Evolutionary conservation across 92 coral and sea anemone species (phyloP).

Genomic region (Desmophyllum pertusum): DNA sequence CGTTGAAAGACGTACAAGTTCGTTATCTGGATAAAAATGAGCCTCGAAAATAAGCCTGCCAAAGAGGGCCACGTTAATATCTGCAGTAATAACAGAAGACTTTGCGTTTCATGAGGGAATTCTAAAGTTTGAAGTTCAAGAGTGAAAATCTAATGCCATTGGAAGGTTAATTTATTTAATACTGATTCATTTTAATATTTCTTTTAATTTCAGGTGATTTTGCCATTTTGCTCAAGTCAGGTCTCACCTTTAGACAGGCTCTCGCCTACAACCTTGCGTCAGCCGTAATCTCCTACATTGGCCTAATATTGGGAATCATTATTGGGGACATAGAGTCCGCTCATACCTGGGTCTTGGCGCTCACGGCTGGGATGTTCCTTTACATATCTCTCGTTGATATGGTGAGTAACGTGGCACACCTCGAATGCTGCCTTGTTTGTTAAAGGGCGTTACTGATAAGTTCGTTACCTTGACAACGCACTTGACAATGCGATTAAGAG

Average conservation of each 20-base stretch:
- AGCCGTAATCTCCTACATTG: slow-evolving; percentile 85
- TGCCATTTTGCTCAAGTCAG: slow-evolving; percentile 92
- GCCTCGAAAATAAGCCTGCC: no score
- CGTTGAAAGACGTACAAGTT: no score
- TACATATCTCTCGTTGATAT: slow-evolving; percentile 91
- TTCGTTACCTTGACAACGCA: no score
- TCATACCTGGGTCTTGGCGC: slow-evolving; percentile 91
- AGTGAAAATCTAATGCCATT: background rate
- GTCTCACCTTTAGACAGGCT: slow-evolving; percentile 92
- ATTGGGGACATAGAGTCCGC: slow-evolving; percentile 86
- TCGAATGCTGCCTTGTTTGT: no score
- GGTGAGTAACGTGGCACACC: slow-evolving; percentile 69
- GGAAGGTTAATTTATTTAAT: background rate
- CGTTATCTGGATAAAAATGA: no score
- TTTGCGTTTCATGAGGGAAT: no score
- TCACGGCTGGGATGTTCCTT: slow-evolving; percentile 94
- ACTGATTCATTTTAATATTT: background rate
- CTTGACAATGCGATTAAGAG: no score
- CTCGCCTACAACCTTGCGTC: slow-evolving; percentile 86
- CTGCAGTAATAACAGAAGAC: no score
- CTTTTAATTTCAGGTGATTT: slow-evolving; percentile 79
- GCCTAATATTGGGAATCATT: slow-evolving; percentile 81
- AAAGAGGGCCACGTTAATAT: no score
- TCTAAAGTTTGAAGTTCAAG: background rate
- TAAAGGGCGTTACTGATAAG: no score